phyloP scores from a whole-genome alignment of 2,113 vertebrate species.

The Notothenia rossii region DNA sequence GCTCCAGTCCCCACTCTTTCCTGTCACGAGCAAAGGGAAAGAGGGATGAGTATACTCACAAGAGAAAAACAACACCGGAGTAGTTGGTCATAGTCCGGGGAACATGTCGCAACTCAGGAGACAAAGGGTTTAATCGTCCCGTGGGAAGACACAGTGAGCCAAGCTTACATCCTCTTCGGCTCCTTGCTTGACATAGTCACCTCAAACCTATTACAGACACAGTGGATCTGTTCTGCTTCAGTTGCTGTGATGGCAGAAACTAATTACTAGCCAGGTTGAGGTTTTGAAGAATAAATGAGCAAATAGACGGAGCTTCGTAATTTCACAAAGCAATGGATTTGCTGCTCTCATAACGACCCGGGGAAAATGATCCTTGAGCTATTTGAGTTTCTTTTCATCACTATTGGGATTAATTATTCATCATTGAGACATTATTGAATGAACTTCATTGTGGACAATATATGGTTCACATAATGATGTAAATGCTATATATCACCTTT shows the following conservation, averaged over 20 bases:
- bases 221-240: slow-evolving; percentile 57
- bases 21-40: slow-evolving; percentile 75
- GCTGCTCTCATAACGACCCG: slow-evolving; percentile 42
- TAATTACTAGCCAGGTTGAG: slow-evolving; percentile 64
- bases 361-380: slow-evolving; percentile 57
- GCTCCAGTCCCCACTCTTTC: slow-evolving; percentile 98
- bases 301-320: slow-evolving; percentile 57
- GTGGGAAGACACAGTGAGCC: slow-evolving; percentile 1
- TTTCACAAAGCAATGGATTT: slow-evolving; percentile 60
- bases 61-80: slow-evolving; percentile 13
- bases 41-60: neutral
- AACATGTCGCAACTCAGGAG: neutral
- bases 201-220: slow-evolving; percentile 47
- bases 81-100: slow-evolving; percentile 23
- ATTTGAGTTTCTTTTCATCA: slow-evolving; percentile 54
- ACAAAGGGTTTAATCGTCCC: slow-evolving; percentile 11
- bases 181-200: slow-evolving; percentile 35
- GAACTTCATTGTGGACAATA: slow-evolving; percentile 42
- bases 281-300: slow-evolving; percentile 56
- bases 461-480: slow-evolving; percentile 23
- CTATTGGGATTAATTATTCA: slow-evolving; percentile 58
- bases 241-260: slow-evolving; percentile 48
- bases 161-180: slow-evolving; percentile 15
- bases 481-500: slow-evolving; percentile 17
- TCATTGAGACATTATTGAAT: slow-evolving; percentile 61